A percentile compares a stretch with the other conserved stretches of the same genome.
phyloP scores from a whole-genome alignment of 2,888 invertebrate species.

The Drosophila setosimentum region DNA sequence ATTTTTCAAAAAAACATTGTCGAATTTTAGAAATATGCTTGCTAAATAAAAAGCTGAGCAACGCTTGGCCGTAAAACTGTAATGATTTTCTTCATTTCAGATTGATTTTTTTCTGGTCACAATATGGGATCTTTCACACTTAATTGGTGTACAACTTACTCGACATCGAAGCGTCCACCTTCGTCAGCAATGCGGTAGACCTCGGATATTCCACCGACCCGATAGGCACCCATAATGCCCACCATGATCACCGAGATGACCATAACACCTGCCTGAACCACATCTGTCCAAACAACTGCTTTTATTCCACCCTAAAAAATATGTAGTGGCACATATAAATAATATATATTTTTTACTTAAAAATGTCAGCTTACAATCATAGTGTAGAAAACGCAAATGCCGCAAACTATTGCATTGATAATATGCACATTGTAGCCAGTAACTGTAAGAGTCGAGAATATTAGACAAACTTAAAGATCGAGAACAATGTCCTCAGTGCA shows the following conservation, averaged over 20 bases:
- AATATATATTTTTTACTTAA: neutral
- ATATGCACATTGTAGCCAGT: conserved; percentile 87
- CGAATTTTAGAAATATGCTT: neutral
- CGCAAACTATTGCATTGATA: conserved; percentile 86
- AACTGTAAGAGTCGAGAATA: conserved; percentile 80
- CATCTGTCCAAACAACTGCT: conserved; percentile 87
- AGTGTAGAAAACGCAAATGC: conserved; percentile 87
- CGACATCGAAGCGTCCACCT: conserved; percentile 83
- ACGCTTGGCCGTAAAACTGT: neutral
- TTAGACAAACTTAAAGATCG: neutral
- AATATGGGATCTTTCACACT: neutral
- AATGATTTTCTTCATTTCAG: neutral
- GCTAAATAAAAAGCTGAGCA: neutral
- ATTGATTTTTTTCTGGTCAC: neutral
- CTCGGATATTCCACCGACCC: conserved; percentile 84
- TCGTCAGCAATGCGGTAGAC: conserved; percentile 82
- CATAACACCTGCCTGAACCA: conserved; percentile 85
- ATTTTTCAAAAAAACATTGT: neutral
- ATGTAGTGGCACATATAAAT: neutral
- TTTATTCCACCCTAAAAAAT: conserved; percentile 85
- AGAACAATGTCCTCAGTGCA: neutral
- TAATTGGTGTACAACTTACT: conserved; percentile 71
- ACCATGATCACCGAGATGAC: conserved; percentile 84
- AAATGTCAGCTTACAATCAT: conserved; percentile 85
- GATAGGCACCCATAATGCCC: conserved; percentile 83